Conservation (phyloP, 2,797 vertebrate species). For the Danio choprae region DNA sequence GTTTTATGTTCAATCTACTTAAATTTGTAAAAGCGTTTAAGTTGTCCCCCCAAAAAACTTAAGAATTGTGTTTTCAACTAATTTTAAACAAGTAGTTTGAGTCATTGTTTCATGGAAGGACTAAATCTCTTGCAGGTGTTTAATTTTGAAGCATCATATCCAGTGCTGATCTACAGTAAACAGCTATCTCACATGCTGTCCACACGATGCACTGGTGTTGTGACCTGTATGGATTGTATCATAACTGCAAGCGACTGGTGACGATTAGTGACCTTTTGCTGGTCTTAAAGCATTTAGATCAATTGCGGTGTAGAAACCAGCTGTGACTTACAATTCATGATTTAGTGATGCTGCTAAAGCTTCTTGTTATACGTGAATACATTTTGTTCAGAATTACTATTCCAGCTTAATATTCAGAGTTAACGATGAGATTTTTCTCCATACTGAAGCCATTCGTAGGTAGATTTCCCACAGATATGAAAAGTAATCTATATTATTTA, state of each 20-base stretch:
- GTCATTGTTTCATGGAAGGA: no score
- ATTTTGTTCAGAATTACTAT: not conserved
- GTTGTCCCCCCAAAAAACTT: no score
- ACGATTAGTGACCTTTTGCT: slow-evolving; percentile 80
- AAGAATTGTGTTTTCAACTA: no score
- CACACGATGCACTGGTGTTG: slow-evolving; percentile 63
- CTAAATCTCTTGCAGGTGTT: not conserved
- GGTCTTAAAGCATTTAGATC: slow-evolving; percentile 74
- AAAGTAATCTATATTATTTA: no score
- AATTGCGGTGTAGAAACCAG: slow-evolving; percentile 65
- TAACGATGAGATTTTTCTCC: not conserved
- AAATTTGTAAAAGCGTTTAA: no score
- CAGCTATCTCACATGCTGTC: slow-evolving; percentile 70
- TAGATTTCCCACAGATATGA: not conserved
- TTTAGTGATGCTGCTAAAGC: not conserved
- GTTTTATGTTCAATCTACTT: no score
- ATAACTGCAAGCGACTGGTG: slow-evolving; percentile 80
- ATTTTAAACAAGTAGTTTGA: no score
- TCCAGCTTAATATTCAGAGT: not conserved
- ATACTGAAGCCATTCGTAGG: not conserved
- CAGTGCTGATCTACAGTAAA: slow-evolving; percentile 69
- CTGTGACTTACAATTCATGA: slow-evolving; percentile 10
- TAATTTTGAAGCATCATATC: slow-evolving; percentile 71
- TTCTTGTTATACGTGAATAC: not conserved
- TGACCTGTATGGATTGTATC: slow-evolving; percentile 70